Evolutionary conservation across 2,113 vertebrate genomes (phyloP), one percentile per base, ranked within the genome.

Genomic region (Chroicocephalus ridibundus): DNA sequence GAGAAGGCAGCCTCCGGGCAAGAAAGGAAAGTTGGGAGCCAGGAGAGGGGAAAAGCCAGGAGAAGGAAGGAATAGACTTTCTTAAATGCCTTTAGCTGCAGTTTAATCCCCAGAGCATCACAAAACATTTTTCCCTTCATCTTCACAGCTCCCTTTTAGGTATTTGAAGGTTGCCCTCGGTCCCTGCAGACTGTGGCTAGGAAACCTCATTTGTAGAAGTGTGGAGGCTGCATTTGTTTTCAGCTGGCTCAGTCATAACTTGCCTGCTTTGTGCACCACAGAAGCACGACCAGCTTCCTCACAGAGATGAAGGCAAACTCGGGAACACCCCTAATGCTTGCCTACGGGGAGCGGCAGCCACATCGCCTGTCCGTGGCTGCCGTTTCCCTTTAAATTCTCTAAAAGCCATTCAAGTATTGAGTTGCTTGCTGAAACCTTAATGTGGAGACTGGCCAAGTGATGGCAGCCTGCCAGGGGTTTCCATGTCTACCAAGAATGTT

Each of bases 401-500:
- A 34, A 25, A 55, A 74, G 77, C 92, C 69, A 5, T 44, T 40
- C 20, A 2, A 32, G 90, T 14, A 36, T 88, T 29, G 31, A 66
- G 27, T 80, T 88, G 65, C 89, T 70, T 8, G 2, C 40, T 72
- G 82, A 86, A 94, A 88, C 31, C 25, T 60, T 89, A 15, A 95
- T 19, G 65, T 58, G 77, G 82, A 93, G 61, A 5, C 24, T 12
- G 49, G 93, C 94, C 96, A 86, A 85, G 29, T 0, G 0, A 6
- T 68, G 97, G 97, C 93, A n/a, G 31, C 38, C 11, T n/a, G 61
- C 93, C 97, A 82, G n/a, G 20, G 29, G 96, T 97, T 97, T 93
- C 96, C 95, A 93, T 95, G 95, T 40, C 58, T 49, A 92, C 96
- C 81, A 87, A 92, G 97, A 97, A 97, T 97, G 96, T 84, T 85